Evolutionary conservation across 2,797 vertebrate species (phyloP), one percentile per base, ranked within the genome.

Genomic region (Leptodactylus fallax): DNA sequence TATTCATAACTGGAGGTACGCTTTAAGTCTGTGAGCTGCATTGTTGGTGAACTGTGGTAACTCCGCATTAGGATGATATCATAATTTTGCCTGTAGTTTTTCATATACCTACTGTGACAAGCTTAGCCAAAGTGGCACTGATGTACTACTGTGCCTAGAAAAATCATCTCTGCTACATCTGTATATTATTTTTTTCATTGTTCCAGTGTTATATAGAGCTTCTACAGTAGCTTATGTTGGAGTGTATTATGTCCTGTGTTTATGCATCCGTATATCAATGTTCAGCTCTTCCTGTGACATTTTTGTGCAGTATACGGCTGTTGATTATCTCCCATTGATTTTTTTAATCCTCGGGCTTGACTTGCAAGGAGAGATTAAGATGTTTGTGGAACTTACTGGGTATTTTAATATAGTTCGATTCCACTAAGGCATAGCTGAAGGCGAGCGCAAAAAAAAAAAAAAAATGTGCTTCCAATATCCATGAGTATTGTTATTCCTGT

Each of bases 401-500:
- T 55, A 67, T 86, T 79, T 86, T 27, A 36, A 36, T 69, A 36
- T 67, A 55, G 63, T 74, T 65, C 63, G 11, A 21, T 74, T 36
- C 14, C 36, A 19, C 47, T 23, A 76, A 45, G 9, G 19, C 72
- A 61, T 58, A 27, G 78, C 78, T 81, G 61, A 36, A 81, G 36
- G 25, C 79, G 74, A 74, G 58, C 27, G 6, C n/a, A 53, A 53
- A 53, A 53, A 53, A 13, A n/a, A 36, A 53, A 49, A 74, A 77
- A 13, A n/a, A 25, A 47, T 55, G 51, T 61, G 67, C 55, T 74
- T 51, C 65, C 55, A 81, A 74, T 87, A 80, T 81, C 85, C 79
- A 49, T 56, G 78, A 74, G 83, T 53, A 85, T 85, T 85, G 83
- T 85, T 81, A 81, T 60, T 65, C 79, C 27, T 79, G 49, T 80